Base-by-base conservation (phyloP, 2,113 vertebrate species). In the Chroicocephalus ridibundus region DNA sequence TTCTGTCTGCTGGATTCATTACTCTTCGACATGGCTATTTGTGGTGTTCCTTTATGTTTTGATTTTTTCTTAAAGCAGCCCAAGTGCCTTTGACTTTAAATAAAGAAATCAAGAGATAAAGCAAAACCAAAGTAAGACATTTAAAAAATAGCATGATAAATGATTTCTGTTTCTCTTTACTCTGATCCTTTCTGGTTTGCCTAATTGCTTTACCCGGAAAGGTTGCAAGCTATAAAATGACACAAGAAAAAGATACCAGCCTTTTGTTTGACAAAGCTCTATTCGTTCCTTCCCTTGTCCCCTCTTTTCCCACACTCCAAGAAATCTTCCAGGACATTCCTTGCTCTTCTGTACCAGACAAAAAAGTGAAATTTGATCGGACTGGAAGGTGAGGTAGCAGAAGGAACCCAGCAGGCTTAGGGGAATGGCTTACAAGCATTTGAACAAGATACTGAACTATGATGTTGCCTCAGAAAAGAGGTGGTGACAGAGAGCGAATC, bases 1-100 rank as follows among this genome's bases (percentile, higher is more conserved):
- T 92, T 90, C 79, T 93, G 19, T 4, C 87, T 90, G 83, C 87
- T 91, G 68, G 93, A 95, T 94, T 94, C 90, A 83, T 96, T 95
- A 93, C 49, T 95, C 70, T 92, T 85, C 0, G 2, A 71, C 55
- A 68, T 24, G 52, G 91, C 58, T 90, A 81, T 94, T 82, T 94
- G 57, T 60, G 36, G 61, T 38, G 17, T 58, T 84, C 46, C 29
- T 80, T 88, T 88, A 90, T 57, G 44, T 51, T 95, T 83, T 86
- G 49, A 40, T 52, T 91, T 94, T 90, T 71, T 60, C 16, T 95
- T 71, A 55, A 94, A 89, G 83, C 93, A 88, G 51, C 19, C 29
- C 25, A 80, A 92, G 31, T 64, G 61, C 18, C 46, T 94, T 90
- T 20, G 19, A 55, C 54, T 81, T 93, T 85, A 88, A 94, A 81